Conservation (phyloP, 2,113 vertebrate genomes). For the Emydura subglobosa region DNA sequence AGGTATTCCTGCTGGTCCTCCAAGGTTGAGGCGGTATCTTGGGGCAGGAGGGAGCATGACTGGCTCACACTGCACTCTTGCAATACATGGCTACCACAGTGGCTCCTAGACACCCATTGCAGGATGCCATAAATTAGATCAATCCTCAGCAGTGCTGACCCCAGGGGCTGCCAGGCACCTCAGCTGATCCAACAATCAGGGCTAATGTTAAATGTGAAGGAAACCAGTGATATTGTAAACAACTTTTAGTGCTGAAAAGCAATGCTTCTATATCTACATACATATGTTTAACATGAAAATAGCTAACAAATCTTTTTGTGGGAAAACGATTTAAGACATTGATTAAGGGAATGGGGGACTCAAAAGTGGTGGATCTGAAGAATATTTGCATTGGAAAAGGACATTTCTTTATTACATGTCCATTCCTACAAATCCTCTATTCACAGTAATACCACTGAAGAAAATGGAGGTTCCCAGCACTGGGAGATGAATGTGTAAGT, state of each 20-base stretch:
- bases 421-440: not conserved
- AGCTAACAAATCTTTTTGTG: not conserved
- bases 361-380: not conserved
- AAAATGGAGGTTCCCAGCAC: not conserved
- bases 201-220: fast-evolving
- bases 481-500: not conserved
- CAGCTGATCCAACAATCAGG: not conserved
- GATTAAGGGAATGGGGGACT: slow-evolving; percentile 3
- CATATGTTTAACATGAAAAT: not conserved
- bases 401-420: not conserved
- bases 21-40: not conserved
- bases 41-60: not conserved
- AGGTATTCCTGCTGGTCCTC: not conserved
- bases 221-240: not conserved
- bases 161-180: too few relatives aligned
- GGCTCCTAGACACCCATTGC: not conserved
- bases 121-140: not conserved
- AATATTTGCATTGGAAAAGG: not conserved
- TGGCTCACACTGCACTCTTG: not conserved
- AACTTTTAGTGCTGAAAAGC: not conserved
- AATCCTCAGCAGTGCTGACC: not conserved
- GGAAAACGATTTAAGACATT: not conserved
- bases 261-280: not conserved
- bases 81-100: not conserved
- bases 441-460: fast-evolving